Base-by-base conservation (phyloP, 2,888 invertebrate genomes). In the Apomyelois bistriatella region DNA sequence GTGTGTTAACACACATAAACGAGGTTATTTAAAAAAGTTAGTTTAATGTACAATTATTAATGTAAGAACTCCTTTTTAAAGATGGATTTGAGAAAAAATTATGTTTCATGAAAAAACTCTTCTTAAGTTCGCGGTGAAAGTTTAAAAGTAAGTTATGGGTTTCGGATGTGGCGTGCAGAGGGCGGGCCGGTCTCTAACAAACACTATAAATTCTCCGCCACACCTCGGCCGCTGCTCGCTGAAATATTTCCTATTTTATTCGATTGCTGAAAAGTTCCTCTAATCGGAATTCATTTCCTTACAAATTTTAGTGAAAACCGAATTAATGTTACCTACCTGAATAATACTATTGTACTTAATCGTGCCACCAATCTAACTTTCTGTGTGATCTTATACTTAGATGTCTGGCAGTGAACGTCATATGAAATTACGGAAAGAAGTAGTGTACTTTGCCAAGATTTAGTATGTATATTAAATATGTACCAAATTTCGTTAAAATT, bases 161-260 rank as follows among this genome's bases (percentile, higher is more conserved):
- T 57, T 68, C 66, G 68, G 69, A 73, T 65, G 58, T 72, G 54
- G 70, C 72, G 68, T 68, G 73, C 59, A 59, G 60, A 58, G 58
- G 62, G 63, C 58, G 64, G 59, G 61, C 59, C 54, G 57, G 16
- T 59, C 61, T 64, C 55, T 55, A 68, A 63, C 64, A 68, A 76
- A 70, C 62, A 67, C 72, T 66, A 76, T 76, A 77, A 74, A 76
- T 79, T 74, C 64, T 16, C 59, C 55, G 64, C 59, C 72, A 70
- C 76, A 74, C 76, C 71, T 70, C 64, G 65, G 60, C 56, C 58
- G 54, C 54, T 54, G 53, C 56, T 58, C 52, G 53, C 61, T 66
- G 60, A 62, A 60, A 64, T 58, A 58, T 70, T 50, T 54, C 53
- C 38, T 42, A 57, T 58, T 60, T 58, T 57, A 58, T 65, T 62